phyloP scores from a whole-genome alignment of 2,888 invertebrate species.

The Clanis bilineata region DNA sequence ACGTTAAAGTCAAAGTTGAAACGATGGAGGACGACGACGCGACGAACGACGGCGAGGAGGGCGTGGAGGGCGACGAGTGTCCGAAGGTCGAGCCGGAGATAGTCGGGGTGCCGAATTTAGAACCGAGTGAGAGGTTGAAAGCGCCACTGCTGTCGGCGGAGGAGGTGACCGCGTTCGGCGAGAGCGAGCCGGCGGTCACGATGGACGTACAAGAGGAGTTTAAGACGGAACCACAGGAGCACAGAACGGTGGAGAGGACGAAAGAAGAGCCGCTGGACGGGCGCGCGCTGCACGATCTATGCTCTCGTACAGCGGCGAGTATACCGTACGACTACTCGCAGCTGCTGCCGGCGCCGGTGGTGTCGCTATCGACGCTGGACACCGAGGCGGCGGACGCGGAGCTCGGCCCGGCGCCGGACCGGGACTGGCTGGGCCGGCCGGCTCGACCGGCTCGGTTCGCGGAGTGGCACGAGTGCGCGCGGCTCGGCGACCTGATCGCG shows the following conservation, averaged over 20 bases:
- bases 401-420: not conserved
- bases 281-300: slow-evolving; percentile 47
- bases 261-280: slow-evolving; percentile 55
- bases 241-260: slow-evolving; percentile 72
- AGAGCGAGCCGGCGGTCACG: slow-evolving; percentile 18
- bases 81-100: slow-evolving; percentile 29
- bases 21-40: not conserved
- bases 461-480: slow-evolving; percentile 95
- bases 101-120: slow-evolving; percentile 44
- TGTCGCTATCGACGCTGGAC: slow-evolving; percentile 35
- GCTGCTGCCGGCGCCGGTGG: slow-evolving; percentile 50
- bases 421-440: slow-evolving; percentile 58
- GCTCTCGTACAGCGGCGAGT: slow-evolving; percentile 35
- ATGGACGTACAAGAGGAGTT: slow-evolving; percentile 32
- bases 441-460: slow-evolving; percentile 83
- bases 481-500: slow-evolving; percentile 92
- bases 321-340: slow-evolving; percentile 54
- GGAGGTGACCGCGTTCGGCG: slow-evolving; percentile 44
- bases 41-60: not conserved
- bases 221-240: slow-evolving; percentile 40
- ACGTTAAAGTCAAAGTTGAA: slow-evolving; percentile 22
- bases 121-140: slow-evolving; percentile 64
- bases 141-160: slow-evolving; percentile 54
- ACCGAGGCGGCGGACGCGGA: slow-evolving; percentile 18
- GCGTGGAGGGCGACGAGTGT: not conserved